Base-by-base conservation (phyloP, 2,888 invertebrate genomes). In the Caenorhabditis sp. region DNA sequence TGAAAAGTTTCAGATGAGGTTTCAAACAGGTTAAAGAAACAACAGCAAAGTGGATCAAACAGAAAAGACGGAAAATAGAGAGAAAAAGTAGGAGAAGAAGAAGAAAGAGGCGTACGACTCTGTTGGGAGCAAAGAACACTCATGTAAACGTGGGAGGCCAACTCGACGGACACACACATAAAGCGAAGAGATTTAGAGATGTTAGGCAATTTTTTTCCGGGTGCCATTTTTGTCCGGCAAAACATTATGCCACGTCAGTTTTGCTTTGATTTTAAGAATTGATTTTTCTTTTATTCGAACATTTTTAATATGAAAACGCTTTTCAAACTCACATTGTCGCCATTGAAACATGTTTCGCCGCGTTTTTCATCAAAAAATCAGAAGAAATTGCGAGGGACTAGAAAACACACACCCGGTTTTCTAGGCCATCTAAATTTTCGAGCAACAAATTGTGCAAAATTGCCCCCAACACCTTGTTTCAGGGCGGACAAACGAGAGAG, bases 1-100 rank as follows among this genome's bases (percentile, higher is more conserved):
- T 31, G 31, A 31, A 31, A 31, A 6, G 31, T 31, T 31, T 31
- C 31, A 31, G 31, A 31, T 31, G 31, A 31, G 31, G 4, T 10
- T 31, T 6, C 71, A 71, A 66, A 63, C 66, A 71, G 71, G 71
- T 71, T 66, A 71, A 63, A 71, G 66, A 66, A 60, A 66, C 66
- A 66, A 71, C 62, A 66, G 50, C 57, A 69, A 49, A 60, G 64
- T 61, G 66, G 66, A 66, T 66, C 50, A 55, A 43, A 49, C 57
- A 62, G 62, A 59, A 51, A 8, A 27, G 27, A 27, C 19, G 23
- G 26, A 23, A 57, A 60, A 64, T 51, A 63, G 2, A 12, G 55
- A 55, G 27, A 37, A 31, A 58, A 24, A 51, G 59, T 19, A 37
- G 54, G 69, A 51, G 64, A 58, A 49, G 24, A 58, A 49, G 24